Evolutionary conservation across 2,797 vertebrate genomes (phyloP), one percentile per base, ranked within the genome.

Genomic region (Gymnothorax javanicus): DNA sequence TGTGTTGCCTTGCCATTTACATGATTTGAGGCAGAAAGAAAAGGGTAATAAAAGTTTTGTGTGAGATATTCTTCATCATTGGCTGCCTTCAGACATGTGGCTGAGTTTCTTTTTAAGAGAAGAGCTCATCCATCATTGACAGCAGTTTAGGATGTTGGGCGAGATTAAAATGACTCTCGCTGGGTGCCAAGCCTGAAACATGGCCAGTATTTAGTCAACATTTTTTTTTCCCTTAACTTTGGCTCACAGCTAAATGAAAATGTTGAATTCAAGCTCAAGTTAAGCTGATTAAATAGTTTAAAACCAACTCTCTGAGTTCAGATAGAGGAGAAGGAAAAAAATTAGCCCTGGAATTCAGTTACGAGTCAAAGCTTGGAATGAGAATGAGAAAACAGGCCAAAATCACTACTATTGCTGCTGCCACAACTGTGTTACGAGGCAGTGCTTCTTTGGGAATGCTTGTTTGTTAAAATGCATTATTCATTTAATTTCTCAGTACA

Each of bases 31-130:
- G 52, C n/a, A 2, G 73, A 79, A 71, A 64, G 73, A 71, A 86
- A 85, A 67, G 69, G 79, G 58, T 57, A 81, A 82, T 84, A 20
- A 84, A 57, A 60, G 5, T 7, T 87, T 85, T 75, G 58, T 81
- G 75, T 25, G 56, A 58, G 23, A 82, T 83, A 23, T 58, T n/a
- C 13, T 25, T 60, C 56, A 15, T 60, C 57, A 59, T 83, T n/a
- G 50, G 4, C 12, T 17, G 58, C 27, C 0, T 6, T 83, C 23
- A 59, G 9, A 83, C 27, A 83, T 8, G n/a, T 11, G 33, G 20
- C 54, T 58, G 7, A 13, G 20, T 83, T 60, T 25, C n/a, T 9
- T 1, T 1, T 13, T 57, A 59, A 54, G 50, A 79, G 43, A 79
- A 77, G 75, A 43, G 62, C 62, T 75, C 27, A 75, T 43, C 73